Base-by-base conservation (phyloP, 2,888 invertebrate genomes). In the Amblyjoppa proteus region DNA sequence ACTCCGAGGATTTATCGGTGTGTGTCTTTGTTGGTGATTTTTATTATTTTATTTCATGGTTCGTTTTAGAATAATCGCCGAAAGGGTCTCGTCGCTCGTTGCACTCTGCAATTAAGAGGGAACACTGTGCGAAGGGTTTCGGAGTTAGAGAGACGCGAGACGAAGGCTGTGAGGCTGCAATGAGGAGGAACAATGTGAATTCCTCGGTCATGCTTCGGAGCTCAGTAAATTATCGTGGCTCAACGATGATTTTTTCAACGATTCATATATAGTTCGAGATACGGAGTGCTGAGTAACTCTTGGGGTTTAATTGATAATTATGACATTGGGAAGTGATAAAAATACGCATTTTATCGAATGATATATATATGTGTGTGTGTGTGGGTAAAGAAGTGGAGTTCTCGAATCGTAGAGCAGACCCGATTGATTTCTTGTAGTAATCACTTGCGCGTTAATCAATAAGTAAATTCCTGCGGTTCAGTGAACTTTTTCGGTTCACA, bases 141-240 rank as follows among this genome's bases (percentile, higher is more conserved):
- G n/a, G 49, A 75, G n/a, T 34, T 34, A 61, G 45, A 31, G 45
- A 31, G 61, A 45, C 34, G 25, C 58, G 51, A 34, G 75, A 75
- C 34, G 64, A 64, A 75, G 75, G 20, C 51, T 64, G 64, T 51
- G 28, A 20, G 20, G 20, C 20, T 7, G 20, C 31, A 61, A 74
- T 61, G 74, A 49, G 61, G 49, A 61, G 74, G 61, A 74, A 74
- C 61, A 28, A 61, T 28, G 45, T 31, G 5, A 58, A 58, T 73
- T 58, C 31, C n/a, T 16, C 16, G 71, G 56, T 25, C 41, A 25
- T 3, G 25, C 58, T 13, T 41, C 58, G 73, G 11, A 41, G 74
- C 61, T 11, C 28, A 58, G 58, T 28, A 3, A 11, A 58, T 58
- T 58, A 3, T 58, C 25, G 4, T 3, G 58, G 58, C 25, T 28